Percentiles rank a stretch among this genome's conserved stretches.
Evolutionary conservation across 1,140 invertebrate species (phyloP).

Genomic region (Zaprionus ghesquierei): DNA sequence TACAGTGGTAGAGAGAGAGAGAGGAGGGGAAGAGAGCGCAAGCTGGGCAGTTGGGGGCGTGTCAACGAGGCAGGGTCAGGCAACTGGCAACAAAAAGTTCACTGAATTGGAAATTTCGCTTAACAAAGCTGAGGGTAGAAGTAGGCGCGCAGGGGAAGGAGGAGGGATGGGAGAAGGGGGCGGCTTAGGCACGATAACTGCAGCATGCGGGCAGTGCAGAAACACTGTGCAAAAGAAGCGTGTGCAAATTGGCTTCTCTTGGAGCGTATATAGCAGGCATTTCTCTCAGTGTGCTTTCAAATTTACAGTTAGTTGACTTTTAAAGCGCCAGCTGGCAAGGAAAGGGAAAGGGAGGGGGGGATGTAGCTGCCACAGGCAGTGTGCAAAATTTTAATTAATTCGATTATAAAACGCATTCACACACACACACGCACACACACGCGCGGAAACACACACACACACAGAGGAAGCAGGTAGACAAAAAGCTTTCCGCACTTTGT

Average conservation of each 20-base stretch:
- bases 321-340: slow-evolving; percentile 13
- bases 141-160: background rate
- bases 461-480: slow-evolving; percentile 44
- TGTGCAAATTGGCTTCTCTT: background rate
- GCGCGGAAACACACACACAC: background rate
- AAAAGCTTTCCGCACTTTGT: slow-evolving; percentile 70
- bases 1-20: background rate
- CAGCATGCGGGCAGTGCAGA: slow-evolving; percentile 24
- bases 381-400: slow-evolving; percentile 77
- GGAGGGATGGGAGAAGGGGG: background rate
- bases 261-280: background rate
- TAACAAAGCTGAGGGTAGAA: slow-evolving; percentile 39
- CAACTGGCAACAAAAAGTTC: slow-evolving; percentile 70
- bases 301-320: slow-evolving; percentile 26
- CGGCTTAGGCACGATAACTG: slow-evolving; percentile 4
- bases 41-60: background rate
- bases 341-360: background rate
- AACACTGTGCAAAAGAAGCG: background rate
- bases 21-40: background rate
- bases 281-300: slow-evolving; percentile 32
- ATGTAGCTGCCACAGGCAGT: slow-evolving; percentile 36
- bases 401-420: slow-evolving; percentile 70
- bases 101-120: slow-evolving; percentile 78
- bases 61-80: slow-evolving; percentile 12
- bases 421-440: slow-evolving; percentile 4